These are phyloP conservation scores for Schizotus pectinicornis DNA, from an alignment of 2,888 invertebrate species.

Conservation along the genomic window DNA sequence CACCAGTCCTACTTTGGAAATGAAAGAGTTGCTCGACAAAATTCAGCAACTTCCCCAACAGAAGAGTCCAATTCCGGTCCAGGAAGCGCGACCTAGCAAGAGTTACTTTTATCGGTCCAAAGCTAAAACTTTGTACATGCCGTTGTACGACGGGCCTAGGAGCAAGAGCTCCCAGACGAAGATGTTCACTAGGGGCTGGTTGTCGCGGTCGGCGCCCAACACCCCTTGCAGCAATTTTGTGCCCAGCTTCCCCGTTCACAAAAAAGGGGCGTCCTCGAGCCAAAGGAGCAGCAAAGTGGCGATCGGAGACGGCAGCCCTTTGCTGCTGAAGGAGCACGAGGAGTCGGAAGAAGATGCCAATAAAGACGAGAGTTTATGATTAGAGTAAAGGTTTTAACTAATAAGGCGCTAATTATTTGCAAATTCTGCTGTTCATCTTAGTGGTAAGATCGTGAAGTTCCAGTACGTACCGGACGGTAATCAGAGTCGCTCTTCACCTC, in stretches of 20 bases:
- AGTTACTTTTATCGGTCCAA: slow-evolving; percentile 62
- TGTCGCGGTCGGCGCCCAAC: slow-evolving; percentile 80
- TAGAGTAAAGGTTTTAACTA: background rate
- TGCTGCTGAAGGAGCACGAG: slow-evolving; percentile 64
- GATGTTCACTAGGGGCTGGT: slow-evolving; percentile 61
- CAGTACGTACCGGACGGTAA: background rate
- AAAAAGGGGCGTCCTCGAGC: slow-evolving; percentile 58
- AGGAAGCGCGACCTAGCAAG: slow-evolving; percentile 44
- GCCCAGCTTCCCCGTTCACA: slow-evolving; percentile 67
- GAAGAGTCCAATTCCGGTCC: slow-evolving; percentile 49
- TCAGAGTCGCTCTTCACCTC: no score
- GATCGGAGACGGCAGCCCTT: slow-evolving; percentile 68
- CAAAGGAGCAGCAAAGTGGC: slow-evolving; percentile 60
- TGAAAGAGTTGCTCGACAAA: slow-evolving; percentile 74
- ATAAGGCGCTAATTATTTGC: slow-evolving; percentile 14
- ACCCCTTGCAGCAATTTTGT: slow-evolving; percentile 76
- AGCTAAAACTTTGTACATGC: slow-evolving; percentile 75
- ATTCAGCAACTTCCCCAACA: slow-evolving; percentile 71
- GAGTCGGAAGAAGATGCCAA: slow-evolving; percentile 57
- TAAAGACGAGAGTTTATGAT: slow-evolving; percentile 43
- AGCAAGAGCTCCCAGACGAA: slow-evolving; percentile 36
- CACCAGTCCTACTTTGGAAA: slow-evolving; percentile 81
- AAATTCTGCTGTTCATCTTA: slow-evolving; percentile 1
- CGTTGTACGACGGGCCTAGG: slow-evolving; percentile 58
- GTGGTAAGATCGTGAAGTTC: background rate